Evolutionary conservation across 2,797 vertebrate genomes (phyloP), one percentile per base, ranked within the genome.

Genomic region (Austrolebias charrua): DNA sequence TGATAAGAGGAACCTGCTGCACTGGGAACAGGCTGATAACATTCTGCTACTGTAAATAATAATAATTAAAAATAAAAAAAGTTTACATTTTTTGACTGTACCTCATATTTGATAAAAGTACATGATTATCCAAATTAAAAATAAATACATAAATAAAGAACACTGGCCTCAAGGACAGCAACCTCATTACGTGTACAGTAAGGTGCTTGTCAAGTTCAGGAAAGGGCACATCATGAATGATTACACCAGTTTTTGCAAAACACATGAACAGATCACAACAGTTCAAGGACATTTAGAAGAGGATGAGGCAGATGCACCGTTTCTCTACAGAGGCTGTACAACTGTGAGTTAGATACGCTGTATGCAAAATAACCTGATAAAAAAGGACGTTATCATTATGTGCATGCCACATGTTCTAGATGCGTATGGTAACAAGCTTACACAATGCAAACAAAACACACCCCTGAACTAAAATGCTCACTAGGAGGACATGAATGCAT

Each of bases 1-100:
- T 1, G 80, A 88, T 85, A 86, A 82, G 55, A 24, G 47, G 42
- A 73, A 61, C 55, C 75, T 69, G 73, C 60, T 64, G 69, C 62
- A 50, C 58, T 9, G 18, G 33, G 29, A 62, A 31, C 55, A 57
- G 53, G 40, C 7, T 24, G 65, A 65, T 56, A 57, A 40, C 54
- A 66, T 7, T 35, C n/a, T 33, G 15, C 13, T 1, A 11, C 18
- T 40, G 35, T 33, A 6, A n/a, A 44, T 12, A 51, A 16, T 4
- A 12, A 54, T 35, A 35, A 28, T 16, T 5, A 6, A 18, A n/a
- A n/a, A 3, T 6, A n/a, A 18, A 45, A 18, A 12, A 12, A 9
- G 12, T 16, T 10, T 19, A 2, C 6, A 1, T n/a, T 5, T 46
- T 18, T 9, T 3, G n/a, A 19, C n/a, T 18, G 44, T 7, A 18